Evolutionary conservation across 2,888 invertebrate species (phyloP), one percentile per base, ranked within the genome.

Genomic region (Xanthorhoe spadicearia): DNA sequence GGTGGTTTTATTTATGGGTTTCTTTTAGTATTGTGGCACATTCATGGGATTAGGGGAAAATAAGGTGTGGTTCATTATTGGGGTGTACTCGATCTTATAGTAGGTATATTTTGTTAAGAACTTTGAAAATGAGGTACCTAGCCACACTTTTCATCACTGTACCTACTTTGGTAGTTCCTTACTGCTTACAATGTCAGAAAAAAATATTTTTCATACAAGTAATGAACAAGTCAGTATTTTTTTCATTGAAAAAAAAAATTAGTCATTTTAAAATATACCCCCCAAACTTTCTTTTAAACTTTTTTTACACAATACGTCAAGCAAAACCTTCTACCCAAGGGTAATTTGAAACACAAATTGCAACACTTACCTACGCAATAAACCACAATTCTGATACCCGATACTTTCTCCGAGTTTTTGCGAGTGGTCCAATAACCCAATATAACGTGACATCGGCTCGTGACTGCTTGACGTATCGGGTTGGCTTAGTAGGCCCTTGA

Each of bases 401-500:
- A 58, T 58, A 51, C 59, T 59, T 59, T 38, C 59, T 38, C 59
- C 51, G 59, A 54, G 49, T 62, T 62, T 66, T 59, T 55, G 61
- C 48, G 38, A 57, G 61, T 57, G 53, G 66, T 66, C 58, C 15
- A 54, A 46, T 54, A 43, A 48, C 19, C 50, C 61, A 32, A 53
- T 66, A 62, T 58, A 62, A 50, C 19, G 79, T 80, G 86, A 84
- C 85, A 83, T 81, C 84, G 85, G 87, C 80, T 76, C 75, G 76
- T 77, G 77, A 69, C 71, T 62, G 63, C 75, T 84, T 90, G 87
- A 92, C 89, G 85, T 88, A 92, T 91, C 81, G 89, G 61, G 86
- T 78, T 77, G 86, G 90, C 88, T 92, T 90, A 89, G 67, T 60
- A 49, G 82, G 85, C 84, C 88, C 87, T 87, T 85, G 89, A 88